A percentile compares a stretch with the other conserved stretches of the same genome.
Evolutionary conservation across 2,113 vertebrate genomes (phyloP).

Genomic region (Periophthalmus modestus): DNA sequence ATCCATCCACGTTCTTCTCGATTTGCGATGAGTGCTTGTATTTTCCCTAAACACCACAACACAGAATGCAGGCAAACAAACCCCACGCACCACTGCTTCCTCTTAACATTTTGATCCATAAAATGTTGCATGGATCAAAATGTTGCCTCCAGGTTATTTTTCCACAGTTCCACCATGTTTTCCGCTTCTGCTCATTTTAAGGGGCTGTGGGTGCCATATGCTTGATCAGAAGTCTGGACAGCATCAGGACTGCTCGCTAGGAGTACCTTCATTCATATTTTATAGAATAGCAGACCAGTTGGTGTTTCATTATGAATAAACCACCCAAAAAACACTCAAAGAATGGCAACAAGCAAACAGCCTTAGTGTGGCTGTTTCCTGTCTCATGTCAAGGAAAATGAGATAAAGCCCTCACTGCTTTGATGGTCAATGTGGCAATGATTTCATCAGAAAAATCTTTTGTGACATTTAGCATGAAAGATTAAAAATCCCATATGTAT

Average conservation of each 20-base stretch:
- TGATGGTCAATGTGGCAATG: not conserved
- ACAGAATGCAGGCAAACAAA: conserved; percentile 16
- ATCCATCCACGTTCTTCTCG: not conserved
- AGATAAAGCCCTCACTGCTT: not conserved
- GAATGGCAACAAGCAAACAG: not conserved
- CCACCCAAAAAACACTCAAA: not conserved
- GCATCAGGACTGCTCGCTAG: conserved; percentile 9
- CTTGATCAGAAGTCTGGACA: conserved; percentile 18
- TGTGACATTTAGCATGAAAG: not conserved
- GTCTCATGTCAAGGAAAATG: not conserved
- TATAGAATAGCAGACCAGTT: conserved; percentile 18
- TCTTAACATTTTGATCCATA: conserved; percentile 7
- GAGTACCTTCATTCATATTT: conserved; percentile 36
- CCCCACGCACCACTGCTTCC: conserved; percentile 21
- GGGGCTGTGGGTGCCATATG: conserved; percentile 28
- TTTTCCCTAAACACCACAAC: conserved; percentile 22
- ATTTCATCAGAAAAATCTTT: conserved; percentile 5
- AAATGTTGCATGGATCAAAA: conserved; percentile 25
- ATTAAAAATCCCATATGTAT: not conserved
- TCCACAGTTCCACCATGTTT: conserved; percentile 16
- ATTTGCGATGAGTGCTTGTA: not conserved
- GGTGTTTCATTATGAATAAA: conserved; percentile 40
- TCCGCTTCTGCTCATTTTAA: conserved; percentile 35
- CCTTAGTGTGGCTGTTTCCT: not conserved
- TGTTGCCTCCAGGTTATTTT: conserved; percentile 32